Base-by-base conservation (phyloP, 2,113 vertebrate species). In the Platycercus adscitus region DNA sequence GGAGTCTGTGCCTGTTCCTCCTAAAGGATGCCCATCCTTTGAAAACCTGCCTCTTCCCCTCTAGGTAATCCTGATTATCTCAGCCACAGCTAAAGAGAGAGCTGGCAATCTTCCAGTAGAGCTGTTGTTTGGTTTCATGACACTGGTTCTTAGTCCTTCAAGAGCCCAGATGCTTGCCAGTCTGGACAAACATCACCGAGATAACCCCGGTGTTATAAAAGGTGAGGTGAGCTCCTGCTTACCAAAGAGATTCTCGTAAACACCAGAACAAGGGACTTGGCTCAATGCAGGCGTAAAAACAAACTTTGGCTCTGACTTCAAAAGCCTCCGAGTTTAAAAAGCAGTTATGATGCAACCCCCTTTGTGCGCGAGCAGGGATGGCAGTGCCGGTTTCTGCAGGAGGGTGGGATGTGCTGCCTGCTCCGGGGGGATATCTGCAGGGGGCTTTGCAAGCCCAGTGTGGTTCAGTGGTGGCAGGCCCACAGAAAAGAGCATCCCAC, bases 221-320 rank as follows among this genome's bases (percentile, higher is more conserved):
- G 56, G 80, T 56, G 93, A 95, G 84, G 69, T 53, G 92, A 96
- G 86, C 46, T 90, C 44, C 83, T 76, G 52, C 81, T 76, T 87
- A 79, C 91, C 8, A 9, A 26, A 72, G 77, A 76, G 31, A 61
- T 37, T 91, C 89, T 85, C 1, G 28, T 94, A 97, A 96, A 96
- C 92, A 96, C 7, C 72, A 63, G 69, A 93, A 80, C 83, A 89
- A 93, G 83, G 73, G 92, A 88, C 79, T 94, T 96, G 92, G 81
- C 96, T 91, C 41, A 14, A 29, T 2, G 35, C 66, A 91, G 91
- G 68, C 15, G 6, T 93, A 76, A 94, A 95, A 96, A 94, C 95
- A 93, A 96, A 86, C 88, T 81, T 87, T 95, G 96, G 93, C 86
- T 93, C 52, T 26, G 52, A 95, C 86, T 96, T 97, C 96, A 97